Conservation (phyloP, 2,797 vertebrate genomes). For the Tragelaphus oryx region DNA sequence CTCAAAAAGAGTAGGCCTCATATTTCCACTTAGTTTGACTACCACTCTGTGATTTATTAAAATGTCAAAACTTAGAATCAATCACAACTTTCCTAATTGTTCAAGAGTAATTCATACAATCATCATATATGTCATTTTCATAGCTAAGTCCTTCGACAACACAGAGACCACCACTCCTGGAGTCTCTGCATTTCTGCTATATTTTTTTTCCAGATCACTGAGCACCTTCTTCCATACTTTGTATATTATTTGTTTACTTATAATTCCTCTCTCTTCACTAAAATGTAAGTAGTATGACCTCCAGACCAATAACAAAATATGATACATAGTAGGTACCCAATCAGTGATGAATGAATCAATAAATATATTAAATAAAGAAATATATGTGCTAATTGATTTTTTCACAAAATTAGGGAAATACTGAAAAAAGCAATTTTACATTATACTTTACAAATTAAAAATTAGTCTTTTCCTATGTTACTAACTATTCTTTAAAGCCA, state of each 20-base stretch:
- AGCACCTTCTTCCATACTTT: background rate
- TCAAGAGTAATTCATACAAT: background rate
- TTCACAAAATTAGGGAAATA: background rate
- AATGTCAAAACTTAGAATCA: background rate
- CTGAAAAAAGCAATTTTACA: background rate
- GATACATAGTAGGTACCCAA: background rate
- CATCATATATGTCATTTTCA: background rate
- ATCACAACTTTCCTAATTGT: background rate
- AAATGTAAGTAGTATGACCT: background rate
- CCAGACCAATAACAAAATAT: background rate
- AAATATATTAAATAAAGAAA: background rate
- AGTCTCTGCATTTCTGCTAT: background rate
- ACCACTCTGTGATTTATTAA: background rate
- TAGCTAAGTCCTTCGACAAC: background rate
- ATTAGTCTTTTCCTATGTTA: background rate
- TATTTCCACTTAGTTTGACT: background rate
- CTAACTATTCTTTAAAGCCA: conserved; percentile 1
- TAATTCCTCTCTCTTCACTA: background rate
- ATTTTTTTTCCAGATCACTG: background rate
- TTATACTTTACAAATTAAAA: background rate
- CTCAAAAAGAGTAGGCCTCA: background rate
- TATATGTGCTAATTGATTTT: background rate
- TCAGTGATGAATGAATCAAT: background rate
- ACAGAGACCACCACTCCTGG: background rate
- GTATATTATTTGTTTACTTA: background rate